phyloP scores from a whole-genome alignment of 2,113 vertebrate species.

The Aldabrachelys gigantea region DNA sequence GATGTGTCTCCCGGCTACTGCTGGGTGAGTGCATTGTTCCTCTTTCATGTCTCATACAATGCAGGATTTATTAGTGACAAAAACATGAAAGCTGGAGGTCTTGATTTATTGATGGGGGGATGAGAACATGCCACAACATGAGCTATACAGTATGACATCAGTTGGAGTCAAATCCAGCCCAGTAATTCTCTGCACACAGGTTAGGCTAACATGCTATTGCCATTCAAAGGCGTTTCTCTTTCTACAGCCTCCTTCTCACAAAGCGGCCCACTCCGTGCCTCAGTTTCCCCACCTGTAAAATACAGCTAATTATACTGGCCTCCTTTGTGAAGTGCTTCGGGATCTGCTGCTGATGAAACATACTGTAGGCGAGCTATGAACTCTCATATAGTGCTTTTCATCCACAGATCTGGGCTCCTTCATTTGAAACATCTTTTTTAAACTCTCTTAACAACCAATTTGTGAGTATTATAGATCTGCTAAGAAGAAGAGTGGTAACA shows the following conservation, averaged over 20 bases:
- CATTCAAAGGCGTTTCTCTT: accelerated
- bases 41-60: slow-evolving; percentile 63
- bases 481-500: background rate
- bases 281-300: background rate
- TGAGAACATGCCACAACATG: slow-evolving; percentile 38
- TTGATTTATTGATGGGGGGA: slow-evolving; percentile 52
- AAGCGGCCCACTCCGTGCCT: background rate
- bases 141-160: slow-evolving; percentile 18
- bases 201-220: background rate
- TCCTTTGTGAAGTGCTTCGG: background rate
- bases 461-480: background rate
- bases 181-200: background rate
- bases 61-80: slow-evolving; percentile 59
- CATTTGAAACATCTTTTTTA: background rate
- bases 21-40: background rate
- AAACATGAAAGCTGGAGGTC: slow-evolving; percentile 39
- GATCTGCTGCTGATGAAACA: background rate
- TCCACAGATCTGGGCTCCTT: slow-evolving; percentile 7
- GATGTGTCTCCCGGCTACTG: slow-evolving; percentile 25
- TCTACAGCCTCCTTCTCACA: background rate
- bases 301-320: background rate
- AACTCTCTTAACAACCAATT: background rate
- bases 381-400: background rate
- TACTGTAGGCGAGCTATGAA: background rate
- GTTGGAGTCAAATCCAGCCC: background rate